phyloP scores from a whole-genome alignment of 2,888 invertebrate genomes.

The Herminia tarsipennalis region DNA sequence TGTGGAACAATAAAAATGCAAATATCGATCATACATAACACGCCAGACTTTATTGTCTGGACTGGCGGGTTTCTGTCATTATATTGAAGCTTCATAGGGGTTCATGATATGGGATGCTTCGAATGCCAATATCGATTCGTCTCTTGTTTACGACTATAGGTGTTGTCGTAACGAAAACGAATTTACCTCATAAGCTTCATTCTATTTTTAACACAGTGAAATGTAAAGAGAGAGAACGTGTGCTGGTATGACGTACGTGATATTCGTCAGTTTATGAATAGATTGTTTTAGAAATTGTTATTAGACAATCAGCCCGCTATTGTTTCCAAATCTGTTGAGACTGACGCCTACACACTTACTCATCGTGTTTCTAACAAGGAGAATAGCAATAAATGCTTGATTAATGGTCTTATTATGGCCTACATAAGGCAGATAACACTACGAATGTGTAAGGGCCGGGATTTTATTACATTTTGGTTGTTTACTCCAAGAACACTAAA shows the following conservation, averaged over 20 bases:
- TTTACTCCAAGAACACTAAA: no score
- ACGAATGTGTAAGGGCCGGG: no score
- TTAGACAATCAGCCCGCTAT: slow-evolving; percentile 55
- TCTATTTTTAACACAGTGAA: slow-evolving; percentile 29
- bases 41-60: slow-evolving; percentile 68
- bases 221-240: slow-evolving; percentile 23
- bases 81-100: slow-evolving; percentile 53
- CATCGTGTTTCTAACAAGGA: slow-evolving; percentile 52
- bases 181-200: slow-evolving; percentile 28
- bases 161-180: slow-evolving; percentile 24
- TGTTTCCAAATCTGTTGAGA: slow-evolving; percentile 61
- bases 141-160: slow-evolving; percentile 43
- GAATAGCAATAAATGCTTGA: slow-evolving; percentile 59
- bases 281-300: slow-evolving; percentile 47
- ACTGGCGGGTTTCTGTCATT: slow-evolving; percentile 67
- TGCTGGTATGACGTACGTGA: slow-evolving; percentile 16
- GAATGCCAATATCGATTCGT: slow-evolving; percentile 50
- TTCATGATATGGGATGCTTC: slow-evolving; percentile 48
- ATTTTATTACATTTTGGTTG: no score
- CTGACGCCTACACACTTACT: slow-evolving; percentile 54
- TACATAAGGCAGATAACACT: background rate
- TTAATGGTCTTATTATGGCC: slow-evolving; percentile 50
- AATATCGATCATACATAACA: slow-evolving; percentile 72
- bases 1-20: slow-evolving; percentile 69
- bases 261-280: slow-evolving; percentile 34